Conservation (phyloP, 1,140 invertebrate genomes). For the Apis dorsata region DNA sequence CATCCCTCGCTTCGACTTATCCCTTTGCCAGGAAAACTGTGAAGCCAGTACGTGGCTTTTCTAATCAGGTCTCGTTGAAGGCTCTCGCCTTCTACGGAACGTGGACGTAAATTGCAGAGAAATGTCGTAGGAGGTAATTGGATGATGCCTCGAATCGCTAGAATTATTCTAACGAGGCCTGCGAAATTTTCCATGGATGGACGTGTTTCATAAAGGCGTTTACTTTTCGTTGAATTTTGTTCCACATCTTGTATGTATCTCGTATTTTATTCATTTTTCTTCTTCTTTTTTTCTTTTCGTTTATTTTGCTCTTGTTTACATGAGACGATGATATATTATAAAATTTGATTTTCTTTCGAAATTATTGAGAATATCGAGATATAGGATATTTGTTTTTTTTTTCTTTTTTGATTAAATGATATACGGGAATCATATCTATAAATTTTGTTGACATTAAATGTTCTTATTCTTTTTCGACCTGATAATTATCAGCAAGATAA, state of each 20-base stretch:
- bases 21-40: neutral
- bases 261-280: neutral
- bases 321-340: no score
- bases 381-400: no score
- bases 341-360: no score
- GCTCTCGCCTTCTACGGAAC: neutral
- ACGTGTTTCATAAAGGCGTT: neutral
- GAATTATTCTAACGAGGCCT: conserved; percentile 29
- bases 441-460: no score
- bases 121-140: conserved; percentile 40
- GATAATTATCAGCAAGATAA: no score
- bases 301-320: no score
- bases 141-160: conserved; percentile 8
- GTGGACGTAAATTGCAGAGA: conserved; percentile 34
- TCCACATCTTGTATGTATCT: neutral
- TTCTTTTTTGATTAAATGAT: no score
- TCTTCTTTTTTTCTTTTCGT: no score
- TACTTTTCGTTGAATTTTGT: neutral
- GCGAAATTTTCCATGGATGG: neutral
- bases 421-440: no score
- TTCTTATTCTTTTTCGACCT: no score
- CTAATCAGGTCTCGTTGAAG: conserved; percentile 39
- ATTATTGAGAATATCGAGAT: no score
- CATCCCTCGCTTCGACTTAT: neutral
- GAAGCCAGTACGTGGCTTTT: conserved; percentile 10